A percentile compares a stretch with the other conserved stretches of the same genome.
Evolutionary conservation across 2,797 vertebrate species (phyloP).

Genomic region (Micrastur ruficollis): DNA sequence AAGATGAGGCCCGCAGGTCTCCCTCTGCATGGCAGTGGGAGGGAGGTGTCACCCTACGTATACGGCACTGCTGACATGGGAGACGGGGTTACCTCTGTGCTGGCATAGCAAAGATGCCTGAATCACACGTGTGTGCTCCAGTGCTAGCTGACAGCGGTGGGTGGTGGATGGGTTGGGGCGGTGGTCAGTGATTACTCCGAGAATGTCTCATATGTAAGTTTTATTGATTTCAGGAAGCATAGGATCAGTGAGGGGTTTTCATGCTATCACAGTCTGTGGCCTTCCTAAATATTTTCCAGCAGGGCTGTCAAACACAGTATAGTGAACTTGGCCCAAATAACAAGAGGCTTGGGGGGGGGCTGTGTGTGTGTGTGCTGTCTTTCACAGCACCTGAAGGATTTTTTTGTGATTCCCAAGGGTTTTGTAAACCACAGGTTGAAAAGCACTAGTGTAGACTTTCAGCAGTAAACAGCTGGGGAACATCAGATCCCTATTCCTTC

Average conservation of each 20-base stretch:
- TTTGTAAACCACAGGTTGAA: neutral
- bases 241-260: neutral
- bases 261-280: neutral
- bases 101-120: rapidly evolving
- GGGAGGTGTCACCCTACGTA: neutral
- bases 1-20: constrained; percentile 43
- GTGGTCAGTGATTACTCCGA: neutral
- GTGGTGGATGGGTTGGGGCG: neutral
- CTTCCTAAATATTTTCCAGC: neutral
- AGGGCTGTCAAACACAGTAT: neutral
- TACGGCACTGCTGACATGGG: neutral
- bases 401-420: neutral
- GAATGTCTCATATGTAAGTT: neutral
- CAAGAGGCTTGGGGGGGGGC: neutral
- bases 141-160: neutral
- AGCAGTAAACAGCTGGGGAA: neutral
- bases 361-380: no score
- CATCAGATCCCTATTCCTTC: neutral
- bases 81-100: neutral
- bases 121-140: neutral
- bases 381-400: neutral
- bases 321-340: neutral
- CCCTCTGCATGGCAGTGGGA: neutral
- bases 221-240: neutral
- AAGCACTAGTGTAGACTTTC: neutral